Conservation (phyloP, 2,113 vertebrate species). For the Tichodroma muraria region DNA sequence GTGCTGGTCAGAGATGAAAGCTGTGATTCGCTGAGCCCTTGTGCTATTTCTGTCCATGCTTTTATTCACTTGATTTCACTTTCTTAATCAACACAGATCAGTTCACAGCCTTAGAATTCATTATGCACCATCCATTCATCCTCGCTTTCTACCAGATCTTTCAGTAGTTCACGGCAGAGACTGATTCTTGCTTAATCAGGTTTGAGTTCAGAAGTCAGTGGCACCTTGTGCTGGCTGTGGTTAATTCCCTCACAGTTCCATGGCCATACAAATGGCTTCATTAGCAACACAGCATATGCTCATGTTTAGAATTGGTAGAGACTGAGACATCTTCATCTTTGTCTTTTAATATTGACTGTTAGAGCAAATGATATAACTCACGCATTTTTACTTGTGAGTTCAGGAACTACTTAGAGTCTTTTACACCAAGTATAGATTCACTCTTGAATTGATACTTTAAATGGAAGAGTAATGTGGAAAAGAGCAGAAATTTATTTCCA, state of each 20-base stretch:
- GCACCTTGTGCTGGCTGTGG: neutral
- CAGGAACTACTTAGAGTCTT: neutral
- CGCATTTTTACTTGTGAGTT: neutral
- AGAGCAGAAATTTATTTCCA: neutral
- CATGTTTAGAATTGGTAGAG: neutral
- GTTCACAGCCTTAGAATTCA: neutral
- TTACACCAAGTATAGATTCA: neutral
- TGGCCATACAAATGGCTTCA: neutral
- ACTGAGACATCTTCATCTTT: neutral
- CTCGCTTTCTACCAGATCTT: neutral
- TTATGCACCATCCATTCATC: neutral
- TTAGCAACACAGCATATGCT: neutral
- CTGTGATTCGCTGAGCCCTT: neutral
- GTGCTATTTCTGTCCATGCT: neutral
- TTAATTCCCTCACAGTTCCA: neutral
- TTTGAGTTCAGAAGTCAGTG: neutral
- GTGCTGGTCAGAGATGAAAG: neutral
- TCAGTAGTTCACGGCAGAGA: neutral
- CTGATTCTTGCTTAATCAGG: neutral
- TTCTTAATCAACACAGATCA: neutral
- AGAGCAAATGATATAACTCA: neutral
- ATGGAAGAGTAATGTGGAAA: neutral
- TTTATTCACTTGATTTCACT: slow-evolving; percentile 11
- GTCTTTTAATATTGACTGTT: neutral
- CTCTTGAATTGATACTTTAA: neutral